Base-by-base conservation (phyloP, 2,113 vertebrate species). In the Protobothrops mucrosquamatus region DNA sequence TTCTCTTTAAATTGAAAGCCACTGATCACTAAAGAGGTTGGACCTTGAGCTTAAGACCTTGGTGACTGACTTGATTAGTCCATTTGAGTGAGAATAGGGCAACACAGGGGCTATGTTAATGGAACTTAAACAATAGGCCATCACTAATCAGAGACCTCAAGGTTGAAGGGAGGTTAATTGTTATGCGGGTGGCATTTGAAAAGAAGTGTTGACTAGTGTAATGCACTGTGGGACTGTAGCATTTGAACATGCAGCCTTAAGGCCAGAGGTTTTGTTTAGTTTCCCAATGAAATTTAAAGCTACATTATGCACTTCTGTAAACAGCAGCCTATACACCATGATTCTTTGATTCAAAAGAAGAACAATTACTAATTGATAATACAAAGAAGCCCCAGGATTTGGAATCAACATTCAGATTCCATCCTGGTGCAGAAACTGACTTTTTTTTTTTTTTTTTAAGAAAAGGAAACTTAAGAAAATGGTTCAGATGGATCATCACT, bases 71-170 rank as follows among this genome's bases (percentile, higher is more conserved):
- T 98, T 98, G 98, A 98, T 98, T 98, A 98, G 97, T 97, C 97
- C 97, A 97, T 97, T 98, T 96, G 95, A 97, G 97, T 98, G 97
- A 97, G 95, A 98, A 98, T 97, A 98, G 97, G 98, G 97, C 97
- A 98, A 98, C 97, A 97, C 95, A 98, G 98, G 98, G 98, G 97
- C 97, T 98, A 98, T 98, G 97, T 98, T 98, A 98, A 98, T 98
- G 97, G 97, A 97, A 97, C 96, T 95, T 96, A 99, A 98, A 98
- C 98, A 99, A 99, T 98, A 98, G 98, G 97, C 98, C 98, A 98
- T 98, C 98, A 98, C 98, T 98, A 99, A 99, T 99, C 98, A 99
- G 98, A 98, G 98, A 98, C 98, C 97, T 98, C 97, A 98, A 98
- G 98, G 98, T 98, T 98, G 97, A 98, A 98, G 98, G 98, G 98